Evolutionary conservation across 2,888 invertebrate genomes (phyloP), one percentile per base, ranked within the genome.

Genomic region (Chymomyza fuscimana): DNA sequence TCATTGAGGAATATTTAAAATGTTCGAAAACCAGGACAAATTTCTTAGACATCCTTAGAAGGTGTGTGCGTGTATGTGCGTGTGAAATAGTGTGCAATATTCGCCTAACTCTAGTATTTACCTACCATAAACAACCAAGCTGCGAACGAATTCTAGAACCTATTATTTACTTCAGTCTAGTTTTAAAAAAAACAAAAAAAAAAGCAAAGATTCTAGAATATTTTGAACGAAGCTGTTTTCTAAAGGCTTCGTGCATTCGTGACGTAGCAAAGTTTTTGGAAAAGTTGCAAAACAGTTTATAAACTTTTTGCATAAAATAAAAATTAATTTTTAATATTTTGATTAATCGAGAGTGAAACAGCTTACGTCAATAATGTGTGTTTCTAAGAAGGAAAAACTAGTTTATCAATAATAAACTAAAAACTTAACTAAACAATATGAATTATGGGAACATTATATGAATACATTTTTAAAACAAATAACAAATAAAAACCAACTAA

Each of bases 401-500:
- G 83, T 78, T 75, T 75, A 69, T 81, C 79, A 72, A 70, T 10
- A 63, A 73, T 70, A 73, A 76, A 67, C 36, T 69, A 66, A 65
- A 32, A 69, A 72, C 71, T 79, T 80, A 86, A 87, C 88, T 89
- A 89, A 86, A 89, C 88, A 89, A 89, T 89, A 89, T 89, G 89
- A 90, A 90, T 90, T 90, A 90, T 90, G 90, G 90, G 90, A 90
- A 89, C 89, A 90, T 90, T 90, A 88, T 88, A 83, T 83, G 75
- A 87, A 79, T 86, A 86, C 72, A 78, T 68, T 77, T 46, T 46
- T 46, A 46, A 46, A 63, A 76, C 59, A 74, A 51, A 71, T 64
- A 63, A 10, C 10, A 77, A 76, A 62, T 40, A 32, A 63, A 32
- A 65, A 46, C 63, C 64, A 75, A 73, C 79, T 77, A 12, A 10